Evolutionary conservation across 2,888 invertebrate species (phyloP).

Genomic region (Leptinotarsa rubiginosa): DNA sequence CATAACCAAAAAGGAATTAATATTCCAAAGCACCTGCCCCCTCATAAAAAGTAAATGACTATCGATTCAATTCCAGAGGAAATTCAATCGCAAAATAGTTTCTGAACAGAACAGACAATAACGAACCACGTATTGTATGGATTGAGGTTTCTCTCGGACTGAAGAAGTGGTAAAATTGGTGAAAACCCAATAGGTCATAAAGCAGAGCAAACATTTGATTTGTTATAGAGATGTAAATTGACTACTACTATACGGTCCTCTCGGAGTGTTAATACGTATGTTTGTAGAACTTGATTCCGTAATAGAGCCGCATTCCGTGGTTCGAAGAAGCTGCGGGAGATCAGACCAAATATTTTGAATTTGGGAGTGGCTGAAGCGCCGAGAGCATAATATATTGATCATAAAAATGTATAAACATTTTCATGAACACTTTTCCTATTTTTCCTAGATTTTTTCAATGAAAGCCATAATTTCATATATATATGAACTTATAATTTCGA

Average conservation of each 20-base stretch:
- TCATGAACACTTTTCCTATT: not conserved
- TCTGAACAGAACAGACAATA: not conserved
- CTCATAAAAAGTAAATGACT: not conserved
- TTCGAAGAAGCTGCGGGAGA: conserved; percentile 35
- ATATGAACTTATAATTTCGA: too few relatives aligned
- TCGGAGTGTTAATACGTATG: conserved; percentile 65
- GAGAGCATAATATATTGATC: not conserved
- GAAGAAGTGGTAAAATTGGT: conserved; percentile 49
- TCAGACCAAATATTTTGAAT: conserved; percentile 39
- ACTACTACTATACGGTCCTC: conserved; percentile 54
- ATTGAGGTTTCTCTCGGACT: conserved; percentile 30
- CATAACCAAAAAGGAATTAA: not conserved
- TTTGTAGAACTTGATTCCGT: conserved; percentile 67
- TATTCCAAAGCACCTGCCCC: not conserved
- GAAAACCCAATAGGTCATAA: conserved; percentile 58
- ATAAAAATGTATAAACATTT: not conserved
- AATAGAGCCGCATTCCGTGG: conserved; percentile 66
- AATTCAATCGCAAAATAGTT: not conserved
- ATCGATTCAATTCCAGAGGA: conserved; percentile 7
- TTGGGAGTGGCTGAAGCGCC: conserved; percentile 34
- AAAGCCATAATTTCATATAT: too few relatives aligned
- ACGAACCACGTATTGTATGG: not conserved
- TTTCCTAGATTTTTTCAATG: too few relatives aligned
- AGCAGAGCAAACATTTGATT: conserved; percentile 61
- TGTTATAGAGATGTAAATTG: conserved; percentile 67